phyloP scores from a whole-genome alignment of 2,113 vertebrate genomes.

The Grantiella picta region DNA sequence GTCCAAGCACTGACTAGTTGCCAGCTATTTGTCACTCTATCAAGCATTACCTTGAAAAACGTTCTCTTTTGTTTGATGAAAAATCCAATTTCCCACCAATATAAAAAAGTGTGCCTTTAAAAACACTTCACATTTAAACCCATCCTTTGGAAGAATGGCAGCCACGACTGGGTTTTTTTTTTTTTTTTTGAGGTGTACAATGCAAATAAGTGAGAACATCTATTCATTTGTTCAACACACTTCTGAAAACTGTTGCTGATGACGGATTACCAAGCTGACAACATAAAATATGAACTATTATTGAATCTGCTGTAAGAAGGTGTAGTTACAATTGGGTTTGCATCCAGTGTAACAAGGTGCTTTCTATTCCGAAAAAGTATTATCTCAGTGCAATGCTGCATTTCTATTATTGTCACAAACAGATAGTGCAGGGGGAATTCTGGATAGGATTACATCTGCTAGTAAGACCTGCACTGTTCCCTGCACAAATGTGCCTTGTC shows the following conservation, averaged over 20 bases:
- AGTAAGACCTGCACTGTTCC: neutral
- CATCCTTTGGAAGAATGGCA: neutral
- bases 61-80: neutral
- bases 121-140: conserved; percentile 55
- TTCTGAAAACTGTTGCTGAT: conserved; percentile 51
- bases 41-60: neutral
- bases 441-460: neutral
- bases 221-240: conserved; percentile 47
- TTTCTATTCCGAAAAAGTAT: neutral
- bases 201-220: conserved; percentile 14
- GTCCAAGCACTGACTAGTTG: neutral
- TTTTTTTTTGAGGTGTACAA: neutral
- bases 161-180: neutral
- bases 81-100: conserved; percentile 37
- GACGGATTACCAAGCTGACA: conserved; percentile 13
- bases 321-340: neutral
- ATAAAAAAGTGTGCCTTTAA: conserved; percentile 10
- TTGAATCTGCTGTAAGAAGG: neutral
- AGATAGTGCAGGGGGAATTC: neutral
- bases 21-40: neutral
- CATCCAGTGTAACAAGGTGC: neutral
- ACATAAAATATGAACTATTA: conserved; percentile 18
- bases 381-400: neutral
- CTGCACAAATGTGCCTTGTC: neutral
- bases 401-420: conserved; percentile 6